Evolutionary conservation across 2,113 vertebrate genomes (phyloP), one percentile per base, ranked within the genome.

Genomic region (Podarcis raffonei): DNA sequence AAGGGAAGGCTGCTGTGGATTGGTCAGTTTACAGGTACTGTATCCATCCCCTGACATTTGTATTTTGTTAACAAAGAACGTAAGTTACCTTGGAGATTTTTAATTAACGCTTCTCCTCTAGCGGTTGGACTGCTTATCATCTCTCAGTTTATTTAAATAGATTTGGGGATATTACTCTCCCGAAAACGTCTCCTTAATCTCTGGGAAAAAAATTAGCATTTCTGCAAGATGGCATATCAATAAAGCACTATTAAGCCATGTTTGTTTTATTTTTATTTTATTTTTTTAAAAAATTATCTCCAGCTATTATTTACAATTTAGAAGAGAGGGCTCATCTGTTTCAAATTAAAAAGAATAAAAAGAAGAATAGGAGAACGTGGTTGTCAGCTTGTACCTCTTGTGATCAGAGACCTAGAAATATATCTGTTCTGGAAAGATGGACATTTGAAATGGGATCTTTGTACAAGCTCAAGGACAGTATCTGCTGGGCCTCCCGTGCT

Each of bases 11-110:
- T 93, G 93, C 42, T 74, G 93, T 83, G 87, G 89, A 87, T 91
- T 94, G 94, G 95, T 90, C 92, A 89, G 93, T 93, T 94, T 93
- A 89, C 93, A 95, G 95, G 94, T 95, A 95, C 90, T 89, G 75
- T 95, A 93, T 93, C 94, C 91, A 89, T 81, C 93, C 87, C 92
- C 88, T 68, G 92, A 89, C 90, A 65, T 93, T 95, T 95, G 85
- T 93, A 93, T 92, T 92, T 92, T 95, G 94, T 83, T 83, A 77
- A 95, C 94, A 96, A 95, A 95, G 93, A 93, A 94, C 92, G 93
- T 94, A 95, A 95, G 95, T 96, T 95, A 93, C 95, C 95, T 92
- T 95, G 95, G 95, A 95, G 95, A 96, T 96, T 95, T 95, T 96
- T 96, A 96, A 96, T 96, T 96, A 96, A 96, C 94, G 95, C 94